Conservation (phyloP, 2,797 vertebrate genomes). For the Cirrhinus molitorella region DNA sequence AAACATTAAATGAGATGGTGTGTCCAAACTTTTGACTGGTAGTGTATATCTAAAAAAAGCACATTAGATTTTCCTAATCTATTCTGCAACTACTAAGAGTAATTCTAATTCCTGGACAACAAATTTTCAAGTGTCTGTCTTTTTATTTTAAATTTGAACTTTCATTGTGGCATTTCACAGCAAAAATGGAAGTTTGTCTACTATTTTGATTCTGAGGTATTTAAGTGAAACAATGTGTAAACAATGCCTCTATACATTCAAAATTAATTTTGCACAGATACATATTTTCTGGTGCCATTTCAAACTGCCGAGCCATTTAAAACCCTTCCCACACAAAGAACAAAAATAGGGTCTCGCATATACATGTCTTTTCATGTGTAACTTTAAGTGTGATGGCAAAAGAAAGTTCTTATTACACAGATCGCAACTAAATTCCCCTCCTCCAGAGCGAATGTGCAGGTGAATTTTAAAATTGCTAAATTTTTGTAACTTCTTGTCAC, state of each 20-base stretch:
- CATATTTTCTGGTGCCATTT: slow-evolving; percentile 29
- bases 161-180: not conserved
- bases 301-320: slow-evolving; percentile 23
- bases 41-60: too few species aligned
- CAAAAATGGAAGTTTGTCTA: not conserved
- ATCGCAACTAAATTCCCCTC: not conserved
- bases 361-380: slow-evolving; percentile 12
- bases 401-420: slow-evolving; percentile 9
- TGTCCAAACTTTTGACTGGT: too few species aligned
- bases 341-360: slow-evolving; percentile 12
- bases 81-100: not conserved
- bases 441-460: not conserved
- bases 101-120: not conserved
- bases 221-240: not conserved
- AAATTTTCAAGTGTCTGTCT: not conserved
- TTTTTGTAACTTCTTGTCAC: not conserved
- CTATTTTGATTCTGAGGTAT: not conserved
- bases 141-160: not conserved
- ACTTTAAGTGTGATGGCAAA: slow-evolving; percentile 1
- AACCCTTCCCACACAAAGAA: slow-evolving; percentile 30
- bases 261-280: not conserved
- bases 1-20: too few species aligned
- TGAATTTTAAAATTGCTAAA: not conserved
- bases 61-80: not conserved
- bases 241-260: not conserved